Conservation (phyloP, 1,140 invertebrate genomes). For the Drosophila hydei region DNA sequence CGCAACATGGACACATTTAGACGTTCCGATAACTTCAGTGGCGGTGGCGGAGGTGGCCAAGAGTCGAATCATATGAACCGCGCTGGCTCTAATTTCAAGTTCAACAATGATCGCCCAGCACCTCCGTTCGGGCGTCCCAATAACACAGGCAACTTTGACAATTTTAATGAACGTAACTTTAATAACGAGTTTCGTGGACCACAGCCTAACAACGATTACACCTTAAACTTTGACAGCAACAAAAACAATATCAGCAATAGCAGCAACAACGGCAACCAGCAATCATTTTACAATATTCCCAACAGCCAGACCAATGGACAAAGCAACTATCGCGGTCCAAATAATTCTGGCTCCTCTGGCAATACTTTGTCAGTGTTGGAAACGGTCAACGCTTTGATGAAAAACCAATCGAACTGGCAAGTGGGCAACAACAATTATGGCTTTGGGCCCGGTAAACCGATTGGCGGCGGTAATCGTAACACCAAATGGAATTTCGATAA, state of each 20-base stretch:
- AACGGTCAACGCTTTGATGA: slow-evolving; percentile 31
- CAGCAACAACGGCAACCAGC: background rate
- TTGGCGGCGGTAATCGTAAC: slow-evolving; percentile 8
- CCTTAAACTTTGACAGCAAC: slow-evolving; percentile 25
- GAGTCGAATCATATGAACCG: slow-evolving; percentile 13
- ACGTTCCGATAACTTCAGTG: slow-evolving; percentile 35
- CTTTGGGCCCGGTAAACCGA: slow-evolving; percentile 10
- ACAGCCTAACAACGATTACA: slow-evolving; percentile 17
- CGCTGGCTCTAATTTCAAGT: slow-evolving; percentile 22
- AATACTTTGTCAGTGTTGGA: slow-evolving; percentile 13
- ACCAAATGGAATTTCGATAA: slow-evolving; percentile 15
- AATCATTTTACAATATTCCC: background rate
- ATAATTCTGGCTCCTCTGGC: slow-evolving; percentile 2
- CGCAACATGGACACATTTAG: slow-evolving; percentile 36
- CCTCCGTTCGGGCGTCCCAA: background rate
- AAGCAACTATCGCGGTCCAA: slow-evolving; percentile 13
- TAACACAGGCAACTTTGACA: slow-evolving; percentile 23
- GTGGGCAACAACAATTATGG: slow-evolving; percentile 31
- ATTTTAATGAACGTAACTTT: slow-evolving; percentile 10
- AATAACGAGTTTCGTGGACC: slow-evolving; percentile 22
- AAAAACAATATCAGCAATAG: slow-evolving; percentile 19
- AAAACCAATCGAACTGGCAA: slow-evolving; percentile 33
- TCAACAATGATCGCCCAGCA: slow-evolving; percentile 19
- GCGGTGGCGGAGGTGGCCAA: background rate
- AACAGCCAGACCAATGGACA: slow-evolving; percentile 2